These are phyloP conservation scores for Sminthurinus signatus DNA, from an alignment of 1,140 invertebrate genomes.

Conservation along the genomic window DNA sequence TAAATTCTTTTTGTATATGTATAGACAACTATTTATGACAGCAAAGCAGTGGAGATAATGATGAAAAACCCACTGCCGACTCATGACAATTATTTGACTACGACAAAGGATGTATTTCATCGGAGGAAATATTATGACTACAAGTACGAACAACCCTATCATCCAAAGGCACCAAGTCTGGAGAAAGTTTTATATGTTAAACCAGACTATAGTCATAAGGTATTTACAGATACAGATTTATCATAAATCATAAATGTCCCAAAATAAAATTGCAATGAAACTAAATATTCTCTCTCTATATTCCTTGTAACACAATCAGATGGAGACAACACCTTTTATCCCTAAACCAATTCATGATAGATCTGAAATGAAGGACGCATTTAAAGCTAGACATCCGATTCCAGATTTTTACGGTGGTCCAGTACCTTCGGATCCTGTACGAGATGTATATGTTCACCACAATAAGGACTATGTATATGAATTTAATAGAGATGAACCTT, in stretches of 20 bases:
- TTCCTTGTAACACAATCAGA: too few relatives aligned
- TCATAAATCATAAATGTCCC: too few relatives aligned
- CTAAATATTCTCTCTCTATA: background rate
- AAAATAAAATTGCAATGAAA: background rate
- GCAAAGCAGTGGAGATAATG: background rate
- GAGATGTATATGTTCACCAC: slow-evolving; percentile 3
- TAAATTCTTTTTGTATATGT: too few relatives aligned
- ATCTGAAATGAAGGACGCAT: slow-evolving; percentile 2
- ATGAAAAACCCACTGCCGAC: slow-evolving; percentile 4
- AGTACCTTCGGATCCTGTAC: background rate
- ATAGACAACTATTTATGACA: slow-evolving; percentile 5
- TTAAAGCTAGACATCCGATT: slow-evolving; percentile 7
- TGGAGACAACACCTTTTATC: background rate
- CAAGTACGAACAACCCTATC: slow-evolving; percentile 8
- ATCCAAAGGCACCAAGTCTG: background rate
- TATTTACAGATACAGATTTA: background rate
- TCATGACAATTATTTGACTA: slow-evolving; percentile 3
- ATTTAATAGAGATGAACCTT: slow-evolving; percentile 16
- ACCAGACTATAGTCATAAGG: slow-evolving; percentile 16
- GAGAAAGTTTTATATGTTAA: background rate
- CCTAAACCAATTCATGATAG: slow-evolving; percentile 11
- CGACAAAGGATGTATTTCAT: slow-evolving; percentile 13
- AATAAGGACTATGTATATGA: slow-evolving; percentile 1
- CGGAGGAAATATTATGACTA: slow-evolving; percentile 10
- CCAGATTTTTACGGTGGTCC: slow-evolving; percentile 10